These are phyloP conservation scores for Eugnorisma glareosa DNA, from an alignment of 2,888 invertebrate species.

Conservation along the genomic window DNA sequence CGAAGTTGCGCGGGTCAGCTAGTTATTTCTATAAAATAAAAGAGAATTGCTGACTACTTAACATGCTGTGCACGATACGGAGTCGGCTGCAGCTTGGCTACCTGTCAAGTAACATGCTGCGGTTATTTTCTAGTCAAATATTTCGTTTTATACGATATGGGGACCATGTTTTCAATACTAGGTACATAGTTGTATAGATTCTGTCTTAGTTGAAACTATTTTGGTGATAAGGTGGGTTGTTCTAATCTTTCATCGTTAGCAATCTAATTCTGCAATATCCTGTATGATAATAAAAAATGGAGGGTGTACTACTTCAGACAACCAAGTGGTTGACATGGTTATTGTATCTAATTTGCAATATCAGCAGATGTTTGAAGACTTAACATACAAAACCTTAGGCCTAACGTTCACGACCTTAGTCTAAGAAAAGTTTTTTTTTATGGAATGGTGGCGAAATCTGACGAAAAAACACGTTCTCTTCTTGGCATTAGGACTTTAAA, in stretches of 20 bases:
- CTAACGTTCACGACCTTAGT: not conserved
- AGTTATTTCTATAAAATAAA: conserved; percentile 27
- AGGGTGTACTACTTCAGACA: not conserved
- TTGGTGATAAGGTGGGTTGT: not conserved
- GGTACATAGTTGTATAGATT: not conserved
- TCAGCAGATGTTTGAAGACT: not conserved
- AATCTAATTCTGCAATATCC: not conserved
- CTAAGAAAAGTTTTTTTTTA: not conserved
- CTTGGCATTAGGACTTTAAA: not conserved
- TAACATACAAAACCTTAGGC: not conserved
- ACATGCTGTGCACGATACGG: conserved; percentile 32
- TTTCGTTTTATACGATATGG: conserved; percentile 38
- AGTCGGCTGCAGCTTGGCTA: conserved; percentile 43
- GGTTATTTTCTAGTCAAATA: conserved; percentile 43
- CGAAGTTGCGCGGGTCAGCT: no score
- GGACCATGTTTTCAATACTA: conserved; percentile 7
- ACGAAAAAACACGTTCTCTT: not conserved
- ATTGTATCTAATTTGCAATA: not conserved
- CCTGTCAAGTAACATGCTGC: conserved; percentile 34
- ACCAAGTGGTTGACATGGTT: not conserved
- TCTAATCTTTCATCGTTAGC: not conserved
- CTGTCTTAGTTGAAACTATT: not conserved
- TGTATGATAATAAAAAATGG: not conserved
- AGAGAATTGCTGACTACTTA: conserved; percentile 27
- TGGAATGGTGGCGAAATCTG: not conserved